Evolutionary conservation across 2,888 invertebrate species (phyloP), one percentile per base, ranked within the genome.

Genomic region (Ernsta delagoae): DNA sequence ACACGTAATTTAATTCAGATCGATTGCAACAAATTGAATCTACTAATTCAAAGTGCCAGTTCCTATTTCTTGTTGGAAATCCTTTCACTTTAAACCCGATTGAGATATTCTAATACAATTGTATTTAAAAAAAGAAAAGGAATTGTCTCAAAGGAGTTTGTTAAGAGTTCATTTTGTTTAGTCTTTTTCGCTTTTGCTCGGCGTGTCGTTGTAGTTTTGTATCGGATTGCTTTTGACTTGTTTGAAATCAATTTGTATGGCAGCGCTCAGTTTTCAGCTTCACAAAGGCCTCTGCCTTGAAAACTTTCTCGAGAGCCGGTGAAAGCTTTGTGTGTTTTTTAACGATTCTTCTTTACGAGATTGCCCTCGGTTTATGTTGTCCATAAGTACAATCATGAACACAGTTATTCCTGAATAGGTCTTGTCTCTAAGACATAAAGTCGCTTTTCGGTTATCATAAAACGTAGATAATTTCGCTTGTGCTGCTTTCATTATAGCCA

Each of bases 401-500:
- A 39, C 61, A 65, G 65, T 72, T 70, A 70, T 57, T 61, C 24
- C 53, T 59, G 50, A 69, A 56, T 57, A 56, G 53, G 50, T 50
- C 65, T 65, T 74, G 62, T 66, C 66, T 36, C 64, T 5, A 48
- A 24, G 66, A 65, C 53, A 64, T 77, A 77, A 77, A 77, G 72
- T 70, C 24, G 71, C 24, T 24, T 24, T 24, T 3, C 75, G 74
- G 70, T 62, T 75, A 70, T 71, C 73, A 71, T 74, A 77, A 81
- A 81, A 71, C 68, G 59, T 77, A 70, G 70, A 73, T 75, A 75
- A 76, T 75, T 72, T 74, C 69, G 73, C 74, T 76, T 76, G 76
- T 74, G 75, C 74, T 77, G 73, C 74, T 73, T 76, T 75, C 71
- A 80, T 82, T 83, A 83, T 75, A 77, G 75, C 73, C 72, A 75